Percentiles rank a stretch among this genome's conserved stretches.
Evolutionary conservation across 2,888 invertebrate species (phyloP).

Genomic region (Imbricaverruca yamaguchii): DNA sequence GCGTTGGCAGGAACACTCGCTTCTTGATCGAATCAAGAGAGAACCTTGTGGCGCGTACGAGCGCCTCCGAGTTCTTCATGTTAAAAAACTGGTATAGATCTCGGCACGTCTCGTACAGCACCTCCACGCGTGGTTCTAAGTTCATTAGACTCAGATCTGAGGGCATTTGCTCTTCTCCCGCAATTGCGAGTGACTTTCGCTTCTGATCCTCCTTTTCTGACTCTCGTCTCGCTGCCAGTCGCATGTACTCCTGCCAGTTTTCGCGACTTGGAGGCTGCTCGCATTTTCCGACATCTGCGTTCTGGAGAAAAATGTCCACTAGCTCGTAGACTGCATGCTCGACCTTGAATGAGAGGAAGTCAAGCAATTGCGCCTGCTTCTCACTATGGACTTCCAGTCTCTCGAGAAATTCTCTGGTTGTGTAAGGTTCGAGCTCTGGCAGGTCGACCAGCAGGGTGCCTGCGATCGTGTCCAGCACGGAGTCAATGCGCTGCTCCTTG

Average conservation of each 20-base stretch:
- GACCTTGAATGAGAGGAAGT: slow-evolving; percentile 55
- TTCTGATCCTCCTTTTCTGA: not conserved
- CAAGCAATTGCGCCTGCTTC: slow-evolving; percentile 47
- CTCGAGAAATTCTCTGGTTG: slow-evolving; percentile 54
- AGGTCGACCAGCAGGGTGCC: slow-evolving; percentile 55
- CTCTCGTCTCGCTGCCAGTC: not conserved
- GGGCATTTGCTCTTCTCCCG: not conserved
- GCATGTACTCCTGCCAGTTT: slow-evolving; percentile 2
- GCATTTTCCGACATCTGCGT: slow-evolving; percentile 52
- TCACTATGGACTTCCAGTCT: slow-evolving; percentile 54
- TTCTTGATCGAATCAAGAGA: slow-evolving; percentile 65
- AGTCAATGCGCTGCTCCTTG: slow-evolving; percentile 65
- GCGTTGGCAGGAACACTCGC: slow-evolving; percentile 51
- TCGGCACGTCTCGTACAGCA: slow-evolving; percentile 63
- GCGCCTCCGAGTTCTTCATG: slow-evolving; percentile 60
- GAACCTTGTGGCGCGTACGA: slow-evolving; percentile 63
- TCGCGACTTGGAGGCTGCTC: slow-evolving; percentile 35
- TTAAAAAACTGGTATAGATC: slow-evolving; percentile 74
- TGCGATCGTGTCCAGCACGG: slow-evolving; percentile 56
- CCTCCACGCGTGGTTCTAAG: slow-evolving; percentile 38
- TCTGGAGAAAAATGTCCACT: slow-evolving; percentile 63
- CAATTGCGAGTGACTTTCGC: not conserved
- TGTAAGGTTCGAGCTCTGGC: slow-evolving; percentile 52
- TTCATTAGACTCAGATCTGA: slow-evolving; percentile 1
- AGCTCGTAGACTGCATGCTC: slow-evolving; percentile 70